A percentile compares a stretch with the other conserved stretches of the same genome.
These are phyloP conservation scores for Podabrus alpinus DNA, from an alignment of 2,888 invertebrate species.

Conservation along the genomic window DNA sequence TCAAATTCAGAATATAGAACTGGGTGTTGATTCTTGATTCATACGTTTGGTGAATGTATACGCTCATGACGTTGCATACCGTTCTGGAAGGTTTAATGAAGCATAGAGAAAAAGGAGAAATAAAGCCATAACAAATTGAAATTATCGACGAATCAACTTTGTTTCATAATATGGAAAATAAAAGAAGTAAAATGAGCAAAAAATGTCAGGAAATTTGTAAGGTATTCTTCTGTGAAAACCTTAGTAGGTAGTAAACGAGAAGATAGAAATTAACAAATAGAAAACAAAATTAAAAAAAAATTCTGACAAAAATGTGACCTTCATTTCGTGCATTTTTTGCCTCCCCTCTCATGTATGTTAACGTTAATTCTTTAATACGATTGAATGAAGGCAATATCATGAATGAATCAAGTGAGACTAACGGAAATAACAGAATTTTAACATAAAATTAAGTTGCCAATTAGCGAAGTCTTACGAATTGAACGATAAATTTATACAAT, in stretches of 20 bases:
- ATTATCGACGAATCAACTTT: too few species aligned
- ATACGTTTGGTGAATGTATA: too few species aligned
- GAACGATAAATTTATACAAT: not conserved
- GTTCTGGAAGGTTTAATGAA: too few species aligned
- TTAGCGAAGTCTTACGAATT: not conserved
- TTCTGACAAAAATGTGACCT: not conserved
- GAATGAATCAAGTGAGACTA: not conserved
- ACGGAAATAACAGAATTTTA: not conserved
- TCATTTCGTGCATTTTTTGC: not conserved
- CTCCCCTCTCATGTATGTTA: not conserved
- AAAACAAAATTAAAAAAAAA: not conserved
- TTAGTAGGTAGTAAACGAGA: not conserved
- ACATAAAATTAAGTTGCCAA: not conserved
- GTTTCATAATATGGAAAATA: too few species aligned
- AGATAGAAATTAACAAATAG: not conserved
- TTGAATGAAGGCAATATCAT: not conserved
- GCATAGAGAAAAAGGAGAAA: too few species aligned
- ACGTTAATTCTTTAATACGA: not conserved
- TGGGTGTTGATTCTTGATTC: too few species aligned
- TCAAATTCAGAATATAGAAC: too few species aligned
- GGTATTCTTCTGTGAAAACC: not conserved
- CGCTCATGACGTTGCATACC: too few species aligned
- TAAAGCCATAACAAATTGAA: too few species aligned
- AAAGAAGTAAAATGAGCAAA: too few species aligned
- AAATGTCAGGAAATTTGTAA: too few species aligned